phyloP scores from a whole-genome alignment of 2,797 vertebrate genomes.

The Amazona ochrocephala region DNA sequence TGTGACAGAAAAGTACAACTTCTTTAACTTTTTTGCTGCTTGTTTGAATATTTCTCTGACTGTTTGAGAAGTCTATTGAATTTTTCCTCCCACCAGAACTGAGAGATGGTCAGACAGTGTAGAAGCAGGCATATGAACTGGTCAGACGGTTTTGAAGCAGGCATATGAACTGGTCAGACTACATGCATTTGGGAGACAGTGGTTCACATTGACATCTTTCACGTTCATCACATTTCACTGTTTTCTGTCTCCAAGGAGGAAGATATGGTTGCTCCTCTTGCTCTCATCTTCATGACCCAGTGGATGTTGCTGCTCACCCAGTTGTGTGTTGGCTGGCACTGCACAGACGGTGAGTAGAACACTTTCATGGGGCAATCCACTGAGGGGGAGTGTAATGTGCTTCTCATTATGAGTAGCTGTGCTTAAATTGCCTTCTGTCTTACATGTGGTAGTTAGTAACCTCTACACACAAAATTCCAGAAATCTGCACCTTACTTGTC shows the following conservation, averaged over 20 bases:
- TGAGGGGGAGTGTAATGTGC: fast-evolving
- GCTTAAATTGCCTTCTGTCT: not conserved
- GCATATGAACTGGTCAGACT: not conserved
- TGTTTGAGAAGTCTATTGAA: not conserved
- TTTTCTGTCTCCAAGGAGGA: not conserved
- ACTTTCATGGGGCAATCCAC: not conserved
- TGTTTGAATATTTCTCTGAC: not conserved
- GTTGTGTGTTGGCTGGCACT: not conserved
- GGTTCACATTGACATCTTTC: not conserved
- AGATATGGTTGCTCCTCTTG: not conserved
- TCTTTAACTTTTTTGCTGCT: not conserved
- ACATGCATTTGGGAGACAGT: not conserved
- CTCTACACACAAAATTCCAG: not conserved
- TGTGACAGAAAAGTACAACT: not conserved
- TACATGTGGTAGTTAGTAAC: not conserved
- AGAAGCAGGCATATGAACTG: not conserved
- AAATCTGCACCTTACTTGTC: not conserved
- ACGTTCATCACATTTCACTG: not conserved
- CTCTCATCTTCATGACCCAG: not conserved
- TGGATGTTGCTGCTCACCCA: not conserved
- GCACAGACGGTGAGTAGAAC: conserved; percentile 10
- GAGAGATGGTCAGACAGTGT: not conserved
- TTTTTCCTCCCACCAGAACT: not conserved
- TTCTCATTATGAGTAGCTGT: not conserved
- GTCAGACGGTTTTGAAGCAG: not conserved